phyloP scores from a whole-genome alignment of 2,113 vertebrate genomes.

The Entomyzon cyanotis region DNA sequence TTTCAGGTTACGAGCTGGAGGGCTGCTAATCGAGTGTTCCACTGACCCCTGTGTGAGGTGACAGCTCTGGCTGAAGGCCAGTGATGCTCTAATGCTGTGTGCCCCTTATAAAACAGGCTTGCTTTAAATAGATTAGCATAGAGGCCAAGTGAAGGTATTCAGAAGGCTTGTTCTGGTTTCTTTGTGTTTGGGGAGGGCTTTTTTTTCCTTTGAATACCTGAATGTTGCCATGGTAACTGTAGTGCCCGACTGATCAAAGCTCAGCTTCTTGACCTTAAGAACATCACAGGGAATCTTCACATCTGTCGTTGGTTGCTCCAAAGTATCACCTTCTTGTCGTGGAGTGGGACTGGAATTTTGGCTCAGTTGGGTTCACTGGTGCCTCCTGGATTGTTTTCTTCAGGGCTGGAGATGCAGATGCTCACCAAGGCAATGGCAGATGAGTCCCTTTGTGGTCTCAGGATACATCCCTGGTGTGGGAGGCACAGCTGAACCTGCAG shows the following conservation, averaged over 20 bases:
- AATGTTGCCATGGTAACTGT: neutral
- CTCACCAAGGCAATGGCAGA: rapidly evolving
- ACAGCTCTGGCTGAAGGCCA: neutral
- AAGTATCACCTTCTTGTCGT: neutral
- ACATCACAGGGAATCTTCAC: neutral
- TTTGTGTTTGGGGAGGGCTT: neutral
- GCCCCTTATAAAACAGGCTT: neutral
- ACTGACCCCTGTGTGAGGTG: constrained; percentile 25
- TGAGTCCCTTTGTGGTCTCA: neutral
- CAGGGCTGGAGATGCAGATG: neutral
- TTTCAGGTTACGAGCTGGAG: neutral
- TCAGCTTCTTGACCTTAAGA: neutral
- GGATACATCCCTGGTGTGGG: neutral
- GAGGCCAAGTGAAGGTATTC: constrained; percentile 33
- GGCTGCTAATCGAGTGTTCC: neutral
- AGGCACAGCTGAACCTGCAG: neutral
- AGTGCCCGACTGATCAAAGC: neutral
- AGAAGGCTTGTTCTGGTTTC: neutral
- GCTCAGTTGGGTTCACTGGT: neutral
- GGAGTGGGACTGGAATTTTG: neutral
- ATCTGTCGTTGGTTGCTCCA: neutral
- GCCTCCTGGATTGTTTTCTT: neutral
- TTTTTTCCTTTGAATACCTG: neutral
- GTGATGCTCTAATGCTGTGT: neutral
- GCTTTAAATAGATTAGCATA: neutral